These are phyloP conservation scores for Copidosoma floridanum DNA, from an alignment of 1,140 invertebrate species.

Conservation along the genomic window DNA sequence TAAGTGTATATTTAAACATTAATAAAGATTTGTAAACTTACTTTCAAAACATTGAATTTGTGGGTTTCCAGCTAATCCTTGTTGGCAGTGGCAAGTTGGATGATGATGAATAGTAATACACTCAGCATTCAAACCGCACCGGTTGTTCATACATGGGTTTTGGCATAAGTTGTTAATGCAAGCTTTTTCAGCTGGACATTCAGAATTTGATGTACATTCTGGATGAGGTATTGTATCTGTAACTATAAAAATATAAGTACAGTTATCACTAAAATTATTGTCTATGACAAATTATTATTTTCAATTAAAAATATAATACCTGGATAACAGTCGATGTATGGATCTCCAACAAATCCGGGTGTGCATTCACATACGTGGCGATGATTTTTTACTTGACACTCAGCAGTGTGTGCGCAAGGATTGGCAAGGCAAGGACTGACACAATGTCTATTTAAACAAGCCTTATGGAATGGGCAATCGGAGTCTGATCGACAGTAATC, in stretches of 20 bases:
- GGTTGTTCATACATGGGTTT: constrained; percentile 76
- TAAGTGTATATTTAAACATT: no score
- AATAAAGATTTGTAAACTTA: no score
- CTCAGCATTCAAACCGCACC: constrained; percentile 76
- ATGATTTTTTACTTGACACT: constrained; percentile 75
- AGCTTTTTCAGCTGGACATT: constrained; percentile 73
- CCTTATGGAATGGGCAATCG: constrained; percentile 67
- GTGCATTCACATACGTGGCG: constrained; percentile 76
- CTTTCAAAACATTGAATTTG: constrained; percentile 82
- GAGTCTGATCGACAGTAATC: constrained; percentile 68
- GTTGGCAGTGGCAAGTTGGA: constrained; percentile 77
- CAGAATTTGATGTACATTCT: constrained; percentile 69
- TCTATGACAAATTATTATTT: background rate
- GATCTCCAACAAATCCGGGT: constrained; percentile 73
- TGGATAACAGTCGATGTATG: constrained; percentile 75
- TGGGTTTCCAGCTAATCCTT: constrained; percentile 83
- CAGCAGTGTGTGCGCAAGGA: constrained; percentile 76
- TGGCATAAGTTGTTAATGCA: constrained; percentile 77
- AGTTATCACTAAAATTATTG: no score
- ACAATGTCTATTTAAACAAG: constrained; percentile 73
- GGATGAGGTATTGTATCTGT: constrained; percentile 57
- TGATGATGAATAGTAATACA: constrained; percentile 73
- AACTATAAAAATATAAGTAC: constrained; percentile 26
- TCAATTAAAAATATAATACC: constrained; percentile 50
- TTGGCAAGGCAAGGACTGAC: constrained; percentile 75